Evolutionary conservation across 2,888 invertebrate genomes (phyloP).

Genomic region (Lasioglossum leucozonium): DNA sequence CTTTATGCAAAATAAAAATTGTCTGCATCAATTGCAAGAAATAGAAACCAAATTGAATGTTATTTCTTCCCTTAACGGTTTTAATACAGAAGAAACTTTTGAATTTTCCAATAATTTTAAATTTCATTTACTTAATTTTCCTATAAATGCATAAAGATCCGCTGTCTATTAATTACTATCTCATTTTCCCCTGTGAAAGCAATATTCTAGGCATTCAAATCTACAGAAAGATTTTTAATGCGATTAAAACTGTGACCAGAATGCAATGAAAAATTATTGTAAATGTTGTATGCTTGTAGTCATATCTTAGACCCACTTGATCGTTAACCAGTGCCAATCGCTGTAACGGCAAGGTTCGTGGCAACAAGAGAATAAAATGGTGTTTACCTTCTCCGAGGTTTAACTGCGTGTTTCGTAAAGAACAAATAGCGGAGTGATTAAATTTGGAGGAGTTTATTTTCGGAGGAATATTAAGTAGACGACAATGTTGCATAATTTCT

Average conservation of each 20-base stretch:
- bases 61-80: too few species aligned
- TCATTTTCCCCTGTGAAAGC: neutral
- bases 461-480: neutral
- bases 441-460: neutral
- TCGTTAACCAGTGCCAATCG: neutral
- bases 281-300: neutral
- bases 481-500: conserved; percentile 3
- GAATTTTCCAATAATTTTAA: too few species aligned
- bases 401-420: neutral
- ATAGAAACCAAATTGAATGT: too few species aligned
- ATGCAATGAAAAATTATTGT: too few species aligned
- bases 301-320: neutral
- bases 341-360: neutral
- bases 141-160: too few species aligned
- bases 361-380: neutral
- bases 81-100: too few species aligned
- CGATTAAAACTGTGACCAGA: too few species aligned
- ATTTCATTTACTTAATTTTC: too few species aligned
- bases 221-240: neutral
- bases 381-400: neutral
- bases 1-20: too few species aligned
- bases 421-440: neutral
- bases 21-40: too few species aligned
- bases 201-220: neutral
- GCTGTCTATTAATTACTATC: neutral